phyloP scores from a whole-genome alignment of 2,888 invertebrate genomes.

The Tanypteryx hageni region DNA sequence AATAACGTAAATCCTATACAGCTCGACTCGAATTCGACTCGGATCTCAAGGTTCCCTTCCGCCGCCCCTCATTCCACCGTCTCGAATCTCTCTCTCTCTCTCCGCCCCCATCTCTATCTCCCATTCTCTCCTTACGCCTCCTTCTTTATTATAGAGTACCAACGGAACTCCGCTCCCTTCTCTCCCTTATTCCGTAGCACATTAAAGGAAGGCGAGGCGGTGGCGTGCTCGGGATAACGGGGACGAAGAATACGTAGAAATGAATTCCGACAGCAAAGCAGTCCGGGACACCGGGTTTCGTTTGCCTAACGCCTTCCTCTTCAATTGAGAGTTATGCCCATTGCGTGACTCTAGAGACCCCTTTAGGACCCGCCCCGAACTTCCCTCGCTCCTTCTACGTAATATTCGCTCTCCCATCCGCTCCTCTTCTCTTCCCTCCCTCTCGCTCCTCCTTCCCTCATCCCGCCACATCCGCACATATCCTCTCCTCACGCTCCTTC shows the following conservation, averaged over 20 bases:
- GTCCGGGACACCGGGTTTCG: not conserved
- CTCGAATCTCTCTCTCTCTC: not conserved
- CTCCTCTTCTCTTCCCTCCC: not conserved
- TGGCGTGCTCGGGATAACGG: not conserved
- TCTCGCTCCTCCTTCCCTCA: not conserved
- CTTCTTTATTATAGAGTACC: not conserved
- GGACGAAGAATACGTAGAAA: not conserved
- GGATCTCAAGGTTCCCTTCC: not conserved
- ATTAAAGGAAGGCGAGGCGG: not conserved
- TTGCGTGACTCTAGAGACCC: slow-evolving; percentile 11
- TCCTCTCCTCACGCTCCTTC: not conserved
- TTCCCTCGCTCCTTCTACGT: not conserved
- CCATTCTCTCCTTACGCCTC: not conserved
- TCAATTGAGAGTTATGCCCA: slow-evolving; percentile 33
- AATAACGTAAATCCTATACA: too few species aligned
- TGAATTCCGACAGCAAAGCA: not conserved
- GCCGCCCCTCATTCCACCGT: not conserved
- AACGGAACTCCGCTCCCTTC: not conserved
- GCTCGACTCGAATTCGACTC: not conserved
- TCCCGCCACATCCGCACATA: not conserved
- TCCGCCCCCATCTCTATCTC: too few species aligned
- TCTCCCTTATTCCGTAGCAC: not conserved
- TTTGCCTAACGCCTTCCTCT: slow-evolving; percentile 4
- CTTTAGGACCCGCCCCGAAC: not conserved
- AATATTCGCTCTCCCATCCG: not conserved